Evolutionary conservation across 2,113 vertebrate species (phyloP).

Genomic region (Charadrius vociferus): DNA sequence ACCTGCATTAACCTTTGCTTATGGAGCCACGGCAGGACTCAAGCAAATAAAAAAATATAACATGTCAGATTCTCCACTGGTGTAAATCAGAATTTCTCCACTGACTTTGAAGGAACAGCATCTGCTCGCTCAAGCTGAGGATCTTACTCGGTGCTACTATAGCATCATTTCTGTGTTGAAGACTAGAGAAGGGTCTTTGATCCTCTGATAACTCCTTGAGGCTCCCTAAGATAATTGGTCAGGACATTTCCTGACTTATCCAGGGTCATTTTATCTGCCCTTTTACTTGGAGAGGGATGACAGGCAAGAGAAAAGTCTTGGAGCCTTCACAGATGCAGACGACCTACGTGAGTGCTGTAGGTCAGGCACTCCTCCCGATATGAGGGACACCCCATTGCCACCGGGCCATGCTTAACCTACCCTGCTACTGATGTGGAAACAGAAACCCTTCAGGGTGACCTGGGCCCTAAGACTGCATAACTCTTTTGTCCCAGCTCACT

Average conservation of each 20-base stretch:
- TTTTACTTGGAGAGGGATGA: constrained; percentile 49
- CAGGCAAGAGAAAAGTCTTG: constrained; percentile 50
- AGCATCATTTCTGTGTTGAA: constrained; percentile 40
- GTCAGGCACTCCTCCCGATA: constrained; percentile 19
- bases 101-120: constrained; percentile 41
- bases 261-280: constrained; percentile 56
- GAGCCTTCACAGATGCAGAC: constrained; percentile 39
- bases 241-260: constrained; percentile 42
- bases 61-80: constrained; percentile 24
- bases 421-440: background rate
- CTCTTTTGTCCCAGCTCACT: background rate
- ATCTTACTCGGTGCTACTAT: background rate
- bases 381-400: constrained; percentile 27
- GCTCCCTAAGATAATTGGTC: constrained; percentile 60
- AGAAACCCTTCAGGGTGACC: background rate
- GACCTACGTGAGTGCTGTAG: constrained; percentile 1
- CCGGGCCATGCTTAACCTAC: background rate
- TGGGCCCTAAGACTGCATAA: background rate
- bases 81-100: constrained; percentile 33
- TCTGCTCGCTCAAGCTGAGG: constrained; percentile 12
- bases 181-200: constrained; percentile 58
- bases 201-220: constrained; percentile 57
- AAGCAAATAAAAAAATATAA: constrained; percentile 61
- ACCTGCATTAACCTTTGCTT: constrained; percentile 70
- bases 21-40: constrained; percentile 60